Conservation (phyloP, 2,113 vertebrate genomes). For the Centropus bengalensis region DNA sequence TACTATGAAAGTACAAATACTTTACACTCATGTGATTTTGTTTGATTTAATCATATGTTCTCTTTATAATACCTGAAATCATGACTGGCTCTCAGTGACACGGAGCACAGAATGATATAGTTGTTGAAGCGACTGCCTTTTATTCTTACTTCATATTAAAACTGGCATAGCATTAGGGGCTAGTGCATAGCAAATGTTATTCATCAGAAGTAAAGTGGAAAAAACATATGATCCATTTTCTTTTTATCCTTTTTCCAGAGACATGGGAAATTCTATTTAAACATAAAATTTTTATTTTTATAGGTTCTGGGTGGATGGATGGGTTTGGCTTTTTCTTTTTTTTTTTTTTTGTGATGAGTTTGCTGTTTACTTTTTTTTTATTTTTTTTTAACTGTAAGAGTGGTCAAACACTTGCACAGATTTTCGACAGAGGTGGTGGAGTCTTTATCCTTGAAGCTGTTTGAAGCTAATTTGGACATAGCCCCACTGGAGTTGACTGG, state of each 20-base stretch:
- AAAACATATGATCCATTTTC: background rate
- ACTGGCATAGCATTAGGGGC: background rate
- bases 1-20: background rate
- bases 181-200: background rate
- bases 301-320: background rate
- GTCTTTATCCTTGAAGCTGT: background rate
- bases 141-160: background rate
- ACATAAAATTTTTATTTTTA: background rate
- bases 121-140: background rate
- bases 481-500: background rate
- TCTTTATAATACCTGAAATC: background rate
- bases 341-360: no score
- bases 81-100: background rate
- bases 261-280: background rate
- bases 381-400: background rate
- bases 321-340: no score
- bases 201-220: background rate
- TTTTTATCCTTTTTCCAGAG: background rate
- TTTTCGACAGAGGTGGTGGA: background rate
- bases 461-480: background rate
- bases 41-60: background rate
- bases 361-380: no score
- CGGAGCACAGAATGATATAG: background rate
- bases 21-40: background rate
- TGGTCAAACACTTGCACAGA: background rate